Percentiles rank a stretch among this genome's conserved stretches.
Evolutionary conservation across 2,888 invertebrate genomes (phyloP).

Genomic region (Apeira syringaria): DNA sequence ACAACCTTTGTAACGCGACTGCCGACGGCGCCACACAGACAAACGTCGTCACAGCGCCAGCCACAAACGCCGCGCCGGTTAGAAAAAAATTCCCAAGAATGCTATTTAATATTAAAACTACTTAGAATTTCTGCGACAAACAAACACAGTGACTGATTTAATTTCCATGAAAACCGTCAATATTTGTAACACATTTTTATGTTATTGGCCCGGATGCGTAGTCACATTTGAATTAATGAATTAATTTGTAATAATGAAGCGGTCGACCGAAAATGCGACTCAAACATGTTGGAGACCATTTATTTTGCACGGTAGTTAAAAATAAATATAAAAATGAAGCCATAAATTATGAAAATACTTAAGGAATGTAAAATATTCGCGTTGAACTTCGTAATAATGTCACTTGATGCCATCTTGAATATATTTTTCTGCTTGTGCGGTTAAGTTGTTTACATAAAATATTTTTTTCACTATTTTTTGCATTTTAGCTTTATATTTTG

Average conservation of each 20-base stretch:
- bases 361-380: not conserved
- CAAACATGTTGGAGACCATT: slow-evolving; percentile 7
- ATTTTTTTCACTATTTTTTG: too few species aligned
- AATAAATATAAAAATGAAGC: slow-evolving; percentile 3
- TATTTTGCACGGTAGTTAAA: slow-evolving; percentile 19
- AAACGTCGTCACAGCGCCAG: slow-evolving; percentile 39
- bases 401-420: not conserved
- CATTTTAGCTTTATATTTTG: too few species aligned
- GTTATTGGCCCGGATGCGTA: slow-evolving; percentile 40
- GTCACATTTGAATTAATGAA: slow-evolving; percentile 48
- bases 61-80: slow-evolving; percentile 38
- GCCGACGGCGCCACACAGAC: slow-evolving; percentile 27
- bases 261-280: slow-evolving; percentile 33
- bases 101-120: slow-evolving; percentile 41
- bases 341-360: not conserved
- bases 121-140: slow-evolving; percentile 42
- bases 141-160: slow-evolving; percentile 35
- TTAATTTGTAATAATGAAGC: slow-evolving; percentile 40
- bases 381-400: not conserved
- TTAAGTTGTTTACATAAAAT: too few species aligned
- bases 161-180: slow-evolving; percentile 44
- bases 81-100: slow-evolving; percentile 51
- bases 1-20: slow-evolving; percentile 23
- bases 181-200: slow-evolving; percentile 45
- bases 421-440: too few species aligned